Evolutionary conservation across 2,797 vertebrate genomes (phyloP), one percentile per base, ranked within the genome.

Genomic region (Lepilemur ruficaudatus): DNA sequence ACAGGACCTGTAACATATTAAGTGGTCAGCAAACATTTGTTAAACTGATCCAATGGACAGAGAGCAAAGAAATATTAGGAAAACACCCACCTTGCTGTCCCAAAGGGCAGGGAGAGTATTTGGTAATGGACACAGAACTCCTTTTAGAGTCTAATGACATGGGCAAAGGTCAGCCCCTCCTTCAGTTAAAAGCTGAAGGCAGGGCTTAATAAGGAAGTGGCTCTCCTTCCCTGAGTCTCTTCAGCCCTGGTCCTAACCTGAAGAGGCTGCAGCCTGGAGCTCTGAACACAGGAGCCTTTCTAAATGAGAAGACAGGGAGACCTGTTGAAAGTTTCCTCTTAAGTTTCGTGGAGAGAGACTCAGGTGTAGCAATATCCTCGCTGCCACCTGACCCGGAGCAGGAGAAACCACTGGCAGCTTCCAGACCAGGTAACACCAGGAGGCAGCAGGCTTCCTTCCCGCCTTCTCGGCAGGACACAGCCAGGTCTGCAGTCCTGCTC

Each of bases 151-250:
- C 75, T 93, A 80, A 89, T 96, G 86, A 88, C 73, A 41, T 0
- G 80, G 52, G 57, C 94, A 94, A 97, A 97, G 94, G 83, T 93
- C 90, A 86, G 87, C 80, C 89, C 84, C 91, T 93, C 95, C 97
- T 92, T 93, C 72, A 35, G 52, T 57, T 22, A 81, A 82, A 85
- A 28, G 69, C 82, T 15, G 65, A 35, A 55, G 97, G 97, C 75
- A n/a, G 96, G 65, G 86, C 92, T 63, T 91, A 91, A 89, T 10
- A 30, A 96, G 97, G 97, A 98, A 97, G 97, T 96, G 89, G 18
- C 46, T 65, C 10, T 75, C 79, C 63, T 83, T 70, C 57, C 73
- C 32, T 9, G 6, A 70, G 50, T 65, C 10, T 10, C 73, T 88
- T 63, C 76, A 41, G 46, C 6, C 30, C 63, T 4, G 4, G 61